Conservation (phyloP, 2,113 vertebrate genomes). For the Ammospiza caudacuta region DNA sequence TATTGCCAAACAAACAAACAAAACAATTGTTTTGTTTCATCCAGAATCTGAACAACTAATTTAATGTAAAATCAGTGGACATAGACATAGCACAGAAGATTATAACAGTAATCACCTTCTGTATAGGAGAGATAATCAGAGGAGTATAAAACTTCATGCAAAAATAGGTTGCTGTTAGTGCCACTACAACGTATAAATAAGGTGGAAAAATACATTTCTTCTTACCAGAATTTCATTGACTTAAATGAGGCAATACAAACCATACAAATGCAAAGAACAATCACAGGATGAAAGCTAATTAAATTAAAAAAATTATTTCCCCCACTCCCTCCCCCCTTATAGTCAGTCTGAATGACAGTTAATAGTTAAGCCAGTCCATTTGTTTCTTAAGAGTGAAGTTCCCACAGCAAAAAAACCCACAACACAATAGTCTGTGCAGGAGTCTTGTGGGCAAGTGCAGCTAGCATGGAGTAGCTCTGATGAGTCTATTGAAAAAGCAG, state of each 20-base stretch:
- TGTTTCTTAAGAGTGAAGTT: constrained; percentile 65
- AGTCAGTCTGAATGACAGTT: constrained; percentile 76
- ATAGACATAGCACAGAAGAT: neutral
- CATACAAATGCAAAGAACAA: constrained; percentile 14
- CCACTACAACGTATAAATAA: neutral
- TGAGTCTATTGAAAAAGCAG: constrained; percentile 67
- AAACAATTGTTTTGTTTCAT: neutral
- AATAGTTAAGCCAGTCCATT: constrained; percentile 73
- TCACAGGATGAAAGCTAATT: constrained; percentile 64
- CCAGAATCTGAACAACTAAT: neutral
- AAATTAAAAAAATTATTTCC: constrained; percentile 31
- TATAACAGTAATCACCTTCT: neutral
- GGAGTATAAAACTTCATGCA: neutral
- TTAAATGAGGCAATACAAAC: constrained; percentile 58
- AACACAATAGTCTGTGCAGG: constrained; percentile 70
- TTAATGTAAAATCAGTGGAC: neutral
- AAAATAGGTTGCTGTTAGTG: neutral
- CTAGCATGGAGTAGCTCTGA: constrained; percentile 22
- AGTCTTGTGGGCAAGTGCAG: constrained; percentile 58
- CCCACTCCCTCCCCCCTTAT: neutral
- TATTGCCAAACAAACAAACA: neutral
- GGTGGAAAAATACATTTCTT: neutral
- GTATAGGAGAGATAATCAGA: neutral
- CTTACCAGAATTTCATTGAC: constrained; percentile 38
- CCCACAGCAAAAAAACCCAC: constrained; percentile 43